These are phyloP conservation scores for Monodelphis domestica DNA, from an alignment of 2,797 vertebrate genomes.

Conservation along the genomic window DNA sequence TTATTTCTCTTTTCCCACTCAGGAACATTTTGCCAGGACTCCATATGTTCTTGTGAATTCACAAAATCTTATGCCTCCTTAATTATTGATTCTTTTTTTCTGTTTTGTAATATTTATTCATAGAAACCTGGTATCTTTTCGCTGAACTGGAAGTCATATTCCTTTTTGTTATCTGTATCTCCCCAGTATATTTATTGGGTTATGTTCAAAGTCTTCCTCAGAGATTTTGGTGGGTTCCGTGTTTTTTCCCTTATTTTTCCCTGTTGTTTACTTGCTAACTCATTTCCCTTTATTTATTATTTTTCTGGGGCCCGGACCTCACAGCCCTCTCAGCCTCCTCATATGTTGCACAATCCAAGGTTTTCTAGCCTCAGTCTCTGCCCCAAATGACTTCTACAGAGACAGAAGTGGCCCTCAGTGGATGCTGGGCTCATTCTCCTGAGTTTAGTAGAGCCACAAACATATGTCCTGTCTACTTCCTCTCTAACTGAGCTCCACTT, in stretches of 20 bases:
- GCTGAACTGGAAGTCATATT: background rate
- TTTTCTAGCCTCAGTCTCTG: background rate
- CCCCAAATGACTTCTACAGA: background rate
- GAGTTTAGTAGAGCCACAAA: background rate
- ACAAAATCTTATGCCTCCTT: background rate
- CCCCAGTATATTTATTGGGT: background rate
- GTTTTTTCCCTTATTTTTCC: background rate
- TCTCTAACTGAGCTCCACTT: background rate
- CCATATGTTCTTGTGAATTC: background rate
- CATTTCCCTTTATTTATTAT: background rate
- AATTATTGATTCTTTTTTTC: background rate
- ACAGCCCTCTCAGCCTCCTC: background rate
- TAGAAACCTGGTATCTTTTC: background rate
- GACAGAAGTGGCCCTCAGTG: background rate
- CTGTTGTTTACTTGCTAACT: background rate
- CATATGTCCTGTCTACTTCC: background rate
- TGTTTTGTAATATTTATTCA: background rate
- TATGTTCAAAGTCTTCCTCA: too few species aligned
- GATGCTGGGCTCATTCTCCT: background rate
- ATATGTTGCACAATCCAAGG: background rate
- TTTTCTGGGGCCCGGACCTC: background rate
- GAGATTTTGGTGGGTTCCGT: background rate
- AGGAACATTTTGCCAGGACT: background rate
- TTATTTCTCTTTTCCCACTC: background rate
- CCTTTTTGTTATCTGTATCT: background rate